phyloP scores from a whole-genome alignment of 2,888 invertebrate species.

The Automeris io region DNA sequence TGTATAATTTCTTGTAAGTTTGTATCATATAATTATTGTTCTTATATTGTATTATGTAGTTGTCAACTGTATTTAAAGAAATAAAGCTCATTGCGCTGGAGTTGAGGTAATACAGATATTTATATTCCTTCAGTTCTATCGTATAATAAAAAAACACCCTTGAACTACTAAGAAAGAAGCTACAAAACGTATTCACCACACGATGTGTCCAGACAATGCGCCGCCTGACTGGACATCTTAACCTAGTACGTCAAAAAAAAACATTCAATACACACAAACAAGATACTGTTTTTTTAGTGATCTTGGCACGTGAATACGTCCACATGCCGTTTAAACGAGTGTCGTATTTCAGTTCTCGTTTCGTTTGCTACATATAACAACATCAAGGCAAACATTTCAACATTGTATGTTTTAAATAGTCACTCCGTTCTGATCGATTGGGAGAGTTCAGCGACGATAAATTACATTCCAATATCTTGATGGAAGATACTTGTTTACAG shows the following conservation, averaged over 20 bases:
- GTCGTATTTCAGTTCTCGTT: slow-evolving; percentile 19
- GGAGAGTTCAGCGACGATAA: slow-evolving; percentile 8
- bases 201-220: slow-evolving; percentile 19
- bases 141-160: background rate
- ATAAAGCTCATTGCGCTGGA: background rate
- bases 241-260: slow-evolving; percentile 24
- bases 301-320: slow-evolving; percentile 37
- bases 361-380: slow-evolving; percentile 5
- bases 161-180: slow-evolving; percentile 3
- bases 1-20: too few relatives aligned
- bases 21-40: too few relatives aligned
- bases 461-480: background rate
- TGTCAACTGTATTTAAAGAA: too few relatives aligned
- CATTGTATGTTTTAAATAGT: slow-evolving; percentile 2
- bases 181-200: slow-evolving; percentile 13
- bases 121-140: background rate
- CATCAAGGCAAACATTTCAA: slow-evolving; percentile 8
- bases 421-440: slow-evolving; percentile 1
- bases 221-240: slow-evolving; percentile 14
- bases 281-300: slow-evolving; percentile 34
- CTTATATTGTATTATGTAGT: too few relatives aligned
- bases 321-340: slow-evolving; percentile 22
- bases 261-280: slow-evolving; percentile 29
- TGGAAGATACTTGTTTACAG: background rate
- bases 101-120: background rate